Evolutionary conservation across 2,113 vertebrate species (phyloP), one percentile per base, ranked within the genome.

Genomic region (Dipodomys ordii): DNA sequence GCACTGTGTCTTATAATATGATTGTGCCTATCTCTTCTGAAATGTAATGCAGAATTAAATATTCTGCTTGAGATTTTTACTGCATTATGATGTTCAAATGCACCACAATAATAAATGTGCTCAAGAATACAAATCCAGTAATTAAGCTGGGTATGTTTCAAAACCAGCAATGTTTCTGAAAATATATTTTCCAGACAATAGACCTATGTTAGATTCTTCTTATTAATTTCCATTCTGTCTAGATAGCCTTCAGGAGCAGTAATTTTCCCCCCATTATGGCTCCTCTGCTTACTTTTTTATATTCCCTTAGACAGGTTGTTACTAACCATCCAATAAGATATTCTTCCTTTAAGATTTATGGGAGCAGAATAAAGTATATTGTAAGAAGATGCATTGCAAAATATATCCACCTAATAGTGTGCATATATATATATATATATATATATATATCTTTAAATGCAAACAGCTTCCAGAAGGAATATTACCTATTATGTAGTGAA

Each of bases 111-210:
- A 39, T 79, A 90, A 95, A 77, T 69, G 68, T 80, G 76, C 62
- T 77, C 74, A 67, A 27, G 35, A 85, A 93, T 94, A 71, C 88
- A 95, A 96, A 94, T 90, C 62, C 13, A 46, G 68, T 77, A 80
- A 93, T 93, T 94, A 92, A 97, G 71, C 6, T 72, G 64, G 60
- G 15, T 46, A 10, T 73, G 49, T 15, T 67, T 39, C 64, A 90
- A 91, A 93, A 65, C 30, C 67, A 74, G 46, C 83, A 62, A 68
- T 87, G 80, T 67, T 60, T 95, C 44, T 81, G 64, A 93, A 92
- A 93, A 85, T 62, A 83, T 65, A 28, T 96, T 92, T 94, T 94
- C 68, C 60, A 83, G 74, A 84, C 91, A 95, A 74, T n/a, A 88
- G 53, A 57, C 22, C 23, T 87, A 57, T 39, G 27, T 96, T 92